These are phyloP conservation scores for Hydraecia micacea DNA, from an alignment of 2,888 invertebrate genomes.

Conservation along the genomic window DNA sequence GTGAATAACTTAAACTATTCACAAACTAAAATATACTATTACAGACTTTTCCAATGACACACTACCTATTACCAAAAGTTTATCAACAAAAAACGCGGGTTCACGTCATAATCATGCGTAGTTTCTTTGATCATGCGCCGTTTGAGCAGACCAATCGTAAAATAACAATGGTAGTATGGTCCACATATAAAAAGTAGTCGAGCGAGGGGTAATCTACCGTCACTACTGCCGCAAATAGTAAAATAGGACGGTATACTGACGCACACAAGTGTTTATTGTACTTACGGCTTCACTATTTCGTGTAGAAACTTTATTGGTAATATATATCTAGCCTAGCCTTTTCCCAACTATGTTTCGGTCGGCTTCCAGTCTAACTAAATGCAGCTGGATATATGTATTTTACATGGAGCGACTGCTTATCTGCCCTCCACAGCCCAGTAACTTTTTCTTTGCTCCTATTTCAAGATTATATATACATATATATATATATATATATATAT, in stretches of 20 bases:
- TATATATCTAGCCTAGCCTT: background rate
- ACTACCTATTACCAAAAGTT: conserved; percentile 43
- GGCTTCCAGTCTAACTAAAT: background rate
- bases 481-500: too few species aligned
- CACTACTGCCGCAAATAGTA: conserved; percentile 67
- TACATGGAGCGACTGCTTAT: background rate
- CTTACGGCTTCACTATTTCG: background rate
- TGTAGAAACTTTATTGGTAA: background rate
- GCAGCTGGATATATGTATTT: background rate
- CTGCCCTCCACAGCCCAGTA: too few species aligned
- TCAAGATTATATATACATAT: too few species aligned
- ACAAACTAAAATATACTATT: too few species aligned
- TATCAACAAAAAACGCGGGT: conserved; percentile 29
- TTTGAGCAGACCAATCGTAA: conserved; percentile 58
- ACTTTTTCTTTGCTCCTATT: too few species aligned
- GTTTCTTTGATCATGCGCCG: conserved; percentile 52
- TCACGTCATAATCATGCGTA: conserved; percentile 38
- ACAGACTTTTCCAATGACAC: background rate
- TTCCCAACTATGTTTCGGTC: background rate
- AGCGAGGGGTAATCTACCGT: conserved; percentile 72
- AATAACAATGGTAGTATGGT: conserved; percentile 64
- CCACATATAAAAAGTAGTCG: conserved; percentile 70
- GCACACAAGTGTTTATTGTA: conserved; percentile 25
- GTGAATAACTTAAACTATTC: too few species aligned
- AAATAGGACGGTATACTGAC: conserved; percentile 60